Base-by-base conservation (phyloP, 2,797 vertebrate genomes). In the Danio jaintianensis region DNA sequence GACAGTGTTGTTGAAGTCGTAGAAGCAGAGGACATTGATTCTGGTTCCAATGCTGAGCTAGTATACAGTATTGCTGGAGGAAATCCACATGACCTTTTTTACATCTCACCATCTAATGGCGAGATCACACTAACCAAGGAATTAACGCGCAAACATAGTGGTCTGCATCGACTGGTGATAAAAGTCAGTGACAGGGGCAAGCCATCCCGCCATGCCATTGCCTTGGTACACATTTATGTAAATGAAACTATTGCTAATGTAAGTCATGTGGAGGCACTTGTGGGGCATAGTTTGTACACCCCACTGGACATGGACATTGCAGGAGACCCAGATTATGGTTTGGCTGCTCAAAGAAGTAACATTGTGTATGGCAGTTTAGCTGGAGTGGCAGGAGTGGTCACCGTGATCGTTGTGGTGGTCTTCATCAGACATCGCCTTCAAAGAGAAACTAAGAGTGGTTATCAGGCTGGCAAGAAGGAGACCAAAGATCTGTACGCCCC, bases 391-490 rank as follows among this genome's bases (percentile, higher is more conserved):
- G 97, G 97, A 0, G 98, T 99, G 85, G 95, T 97, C 40, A 91
- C 97, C 83, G 92, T 99, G 75, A 99, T 99, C 0, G 91, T 98
- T 85, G 92, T 95, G 70, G 97, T 98, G 0, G 95, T 99, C 20
- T 94, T 99, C 15, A 95, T 98, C 81, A 94, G 97, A 53, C 97
- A 99, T 86, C 97, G 96, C 80, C 92, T 98, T 70, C 98, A 98
- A 84, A 96, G 96, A 71, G 97, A 98, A 87, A 95, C 97, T 62
- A 99, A 99, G 88, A 99, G 98, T 0, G 98, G 98, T 69, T 99
- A 99, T 90, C 98, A 99, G 88, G 96, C 97, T 0, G 97, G 98
- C 2, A 99, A 99, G 89, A 99, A 99, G 87, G 98, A 99, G 91
- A 97, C 96, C 79, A 99, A 99, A 86, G 98, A 99, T 89, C 92